Percentiles rank a stretch among this genome's conserved stretches.
Evolutionary conservation across 2,888 invertebrate species (phyloP).

Genomic region (Parasteatoda lunata): DNA sequence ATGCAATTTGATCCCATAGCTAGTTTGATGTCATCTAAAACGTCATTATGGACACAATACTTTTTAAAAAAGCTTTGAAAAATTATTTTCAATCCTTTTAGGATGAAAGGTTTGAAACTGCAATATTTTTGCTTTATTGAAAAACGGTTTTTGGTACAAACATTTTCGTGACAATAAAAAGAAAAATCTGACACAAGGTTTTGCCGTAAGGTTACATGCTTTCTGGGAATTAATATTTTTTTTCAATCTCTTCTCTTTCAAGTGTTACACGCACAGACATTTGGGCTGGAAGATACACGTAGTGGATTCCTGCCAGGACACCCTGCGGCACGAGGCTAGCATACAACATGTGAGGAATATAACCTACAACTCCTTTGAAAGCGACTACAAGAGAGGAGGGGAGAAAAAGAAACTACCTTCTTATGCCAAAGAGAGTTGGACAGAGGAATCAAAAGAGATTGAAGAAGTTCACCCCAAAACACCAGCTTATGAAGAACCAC

Average conservation of each 20-base stretch:
- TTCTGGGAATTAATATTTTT: no score
- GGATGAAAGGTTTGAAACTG: no score
- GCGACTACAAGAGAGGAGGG: constrained; percentile 45
- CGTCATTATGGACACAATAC: no score
- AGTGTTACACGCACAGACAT: constrained; percentile 91
- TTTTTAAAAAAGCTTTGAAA: no score
- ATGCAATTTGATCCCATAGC: no score
- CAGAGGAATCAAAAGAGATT: not conserved
- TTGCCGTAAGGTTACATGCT: no score
- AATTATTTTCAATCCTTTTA: no score
- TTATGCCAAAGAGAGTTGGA: not conserved
- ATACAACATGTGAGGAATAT: constrained; percentile 42
- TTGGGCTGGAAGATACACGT: constrained; percentile 95
- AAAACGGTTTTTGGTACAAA: no score
- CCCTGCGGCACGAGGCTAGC: constrained; percentile 30
- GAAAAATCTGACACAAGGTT: no score
- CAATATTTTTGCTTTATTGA: no score
- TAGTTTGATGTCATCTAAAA: no score
- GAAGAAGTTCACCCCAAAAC: not conserved
- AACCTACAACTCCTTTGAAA: constrained; percentile 38
- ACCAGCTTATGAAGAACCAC: not conserved
- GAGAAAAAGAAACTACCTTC: constrained; percentile 19
- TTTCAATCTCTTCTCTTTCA: not conserved
- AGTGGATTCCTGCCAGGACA: constrained; percentile 78
- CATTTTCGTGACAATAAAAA: no score